Evolutionary conservation across 2,113 vertebrate genomes (phyloP).

Genomic region (Heterocephalus glaber): DNA sequence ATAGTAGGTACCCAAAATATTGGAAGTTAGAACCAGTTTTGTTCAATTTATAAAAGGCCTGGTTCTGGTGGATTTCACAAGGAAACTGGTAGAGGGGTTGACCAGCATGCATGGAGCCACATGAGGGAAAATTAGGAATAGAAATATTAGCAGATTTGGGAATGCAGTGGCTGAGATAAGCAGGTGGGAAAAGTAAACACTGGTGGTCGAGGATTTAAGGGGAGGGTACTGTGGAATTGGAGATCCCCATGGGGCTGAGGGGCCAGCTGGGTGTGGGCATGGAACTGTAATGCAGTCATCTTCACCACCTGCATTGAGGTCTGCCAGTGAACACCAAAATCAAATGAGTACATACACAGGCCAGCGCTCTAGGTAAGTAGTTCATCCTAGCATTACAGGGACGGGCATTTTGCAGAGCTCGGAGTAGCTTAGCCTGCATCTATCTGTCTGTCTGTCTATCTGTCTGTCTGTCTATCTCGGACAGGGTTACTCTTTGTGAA

Average conservation of each 20-base stretch:
- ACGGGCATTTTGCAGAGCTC: background rate
- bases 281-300: background rate
- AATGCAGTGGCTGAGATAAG: background rate
- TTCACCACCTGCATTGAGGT: no score
- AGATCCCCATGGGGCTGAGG: background rate
- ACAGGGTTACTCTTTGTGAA: background rate
- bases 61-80: background rate
- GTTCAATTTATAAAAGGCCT: background rate
- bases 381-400: background rate
- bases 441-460: background rate
- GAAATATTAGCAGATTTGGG: background rate
- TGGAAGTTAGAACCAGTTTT: background rate
- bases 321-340: background rate
- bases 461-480: background rate
- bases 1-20: background rate
- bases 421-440: background rate
- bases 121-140: background rate
- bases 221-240: background rate
- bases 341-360: rapidly evolving
- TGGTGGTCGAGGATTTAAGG: background rate
- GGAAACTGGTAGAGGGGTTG: background rate
- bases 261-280: background rate
- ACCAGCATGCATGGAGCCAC: background rate
- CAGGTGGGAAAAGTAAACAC: background rate
- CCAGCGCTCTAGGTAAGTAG: rapidly evolving